These are phyloP conservation scores for Cyclura pinguis DNA, from an alignment of 2,797 vertebrate genomes.

Conservation along the genomic window DNA sequence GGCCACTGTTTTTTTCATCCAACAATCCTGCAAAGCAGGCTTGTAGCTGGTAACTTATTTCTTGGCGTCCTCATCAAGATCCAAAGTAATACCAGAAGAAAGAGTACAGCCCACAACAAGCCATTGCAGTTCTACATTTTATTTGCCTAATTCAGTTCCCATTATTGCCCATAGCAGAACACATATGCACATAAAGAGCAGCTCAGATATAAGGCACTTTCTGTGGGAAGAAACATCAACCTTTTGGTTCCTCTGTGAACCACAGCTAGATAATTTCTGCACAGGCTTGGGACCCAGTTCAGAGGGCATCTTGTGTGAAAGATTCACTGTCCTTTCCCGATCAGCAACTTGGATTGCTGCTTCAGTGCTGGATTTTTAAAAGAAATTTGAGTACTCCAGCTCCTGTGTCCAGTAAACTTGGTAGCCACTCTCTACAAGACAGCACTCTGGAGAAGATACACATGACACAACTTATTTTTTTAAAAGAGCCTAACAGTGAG, in stretches of 20 bases:
- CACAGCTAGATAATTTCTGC: neutral
- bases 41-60: neutral
- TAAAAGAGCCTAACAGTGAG: neutral
- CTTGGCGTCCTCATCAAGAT: neutral
- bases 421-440: neutral
- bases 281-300: neutral
- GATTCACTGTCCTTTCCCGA: neutral
- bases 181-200: neutral
- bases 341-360: neutral
- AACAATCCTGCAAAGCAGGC: neutral
- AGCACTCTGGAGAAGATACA: neutral
- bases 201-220: neutral
- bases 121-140: neutral
- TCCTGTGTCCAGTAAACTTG: neutral
- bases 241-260: neutral
- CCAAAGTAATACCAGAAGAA: neutral
- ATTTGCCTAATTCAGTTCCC: constrained; percentile 1
- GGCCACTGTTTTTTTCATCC: neutral
- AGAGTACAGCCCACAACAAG: neutral
- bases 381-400: too few species aligned
- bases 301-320: neutral
- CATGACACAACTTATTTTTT: neutral
- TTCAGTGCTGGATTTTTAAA: neutral
- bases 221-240: neutral
- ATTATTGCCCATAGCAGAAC: constrained; percentile 4